Base-by-base conservation (phyloP, 2,113 vertebrate genomes). In the Toxotes chatareus region DNA sequence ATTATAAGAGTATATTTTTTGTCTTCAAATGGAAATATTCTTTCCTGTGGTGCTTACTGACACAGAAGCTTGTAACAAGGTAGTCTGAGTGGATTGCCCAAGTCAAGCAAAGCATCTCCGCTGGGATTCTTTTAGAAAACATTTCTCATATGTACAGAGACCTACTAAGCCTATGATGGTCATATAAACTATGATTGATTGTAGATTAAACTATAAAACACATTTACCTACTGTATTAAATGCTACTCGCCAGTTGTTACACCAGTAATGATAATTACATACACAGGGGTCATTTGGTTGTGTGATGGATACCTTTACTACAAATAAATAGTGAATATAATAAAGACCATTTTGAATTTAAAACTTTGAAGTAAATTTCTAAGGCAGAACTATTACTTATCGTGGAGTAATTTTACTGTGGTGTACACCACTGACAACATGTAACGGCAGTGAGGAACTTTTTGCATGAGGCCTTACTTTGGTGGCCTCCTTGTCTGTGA, bases 401-500 rank as follows among this genome's bases (percentile, higher is more conserved):
- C 27, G 27, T 27, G 27, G 27, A 27, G 27, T 27, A 27, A 27
- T 27, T 27, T 27, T 27, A 27, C 6, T 47, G 46, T 17, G 46
- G 5, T 44, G 7, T 5, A 14, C 46, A 47, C 46, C 46, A 17
- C 16, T 55, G 23, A 7, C 10, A 60, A 61, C 31, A 46, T 27
- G 59, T 31, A 21, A 8, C n/a, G 7, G 36, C 36, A 62, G 27
- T n/a, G 21, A 17, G 7, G 56, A 14, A 4, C 56, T 17, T 1
- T 44, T 47, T 59, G n/a, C 3, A 2, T 2, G 31, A 32, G 4
- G 7, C 53, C 88, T 85, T 92, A 99, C 98, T 95, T 92, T 98
- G 86, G 97, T 96, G 4, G 98, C 97, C 89, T 99, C 98, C 85
- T 96, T 96, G 92, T 99, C 96, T 23, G 94, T 95, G 71, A 99